Base-by-base conservation (phyloP, 2,113 vertebrate species). In the Pseudorhombus dupliciocellatus region DNA sequence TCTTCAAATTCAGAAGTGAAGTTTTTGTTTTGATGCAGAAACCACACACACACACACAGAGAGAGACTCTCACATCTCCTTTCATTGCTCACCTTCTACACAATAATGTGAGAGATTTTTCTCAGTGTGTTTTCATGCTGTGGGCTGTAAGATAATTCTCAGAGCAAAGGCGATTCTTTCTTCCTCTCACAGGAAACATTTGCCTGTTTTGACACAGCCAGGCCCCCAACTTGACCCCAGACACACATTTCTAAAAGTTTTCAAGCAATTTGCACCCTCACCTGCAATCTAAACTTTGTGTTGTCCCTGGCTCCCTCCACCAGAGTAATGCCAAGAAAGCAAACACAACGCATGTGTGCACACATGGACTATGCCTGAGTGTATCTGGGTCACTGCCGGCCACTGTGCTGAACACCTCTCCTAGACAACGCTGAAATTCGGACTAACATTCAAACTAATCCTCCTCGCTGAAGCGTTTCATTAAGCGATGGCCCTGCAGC, bases 381-480 rank as follows among this genome's bases (percentile, higher is more conserved):
- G 81, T 74, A 83, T 85, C 59, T 89, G 86, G 85, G 88, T 89
- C 85, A 81, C 48, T 64, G 69, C 26, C 18, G 70, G 37, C 22
- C 54, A 31, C 73, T 20, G 76, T 22, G 60, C 26, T 34, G 31
- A 72, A 56, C 70, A 24, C 71, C 54, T 57, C 66, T 63, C 5
- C 4, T 62, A 53, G 48, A 25, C 65, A 73, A 37, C 28, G 22
- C 64, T 50, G 25, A 46, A 5, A 46, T 46, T 46, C 2, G 6
- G 63, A 58, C 21, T 59, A 52, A 50, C 63, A 77, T 66, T 69
- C 34, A 46, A 40, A 70, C 53, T 54, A 62, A 61, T 21, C 60
- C 52, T 21, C 48, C 50, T 68, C 61, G 14, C 42, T 69, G 53
- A 40, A 67, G 59, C n/a, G 22, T 77, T 57, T 71, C 31, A 52